Conservation (phyloP, 1,140 invertebrate genomes). For the Gerris buenoi region DNA sequence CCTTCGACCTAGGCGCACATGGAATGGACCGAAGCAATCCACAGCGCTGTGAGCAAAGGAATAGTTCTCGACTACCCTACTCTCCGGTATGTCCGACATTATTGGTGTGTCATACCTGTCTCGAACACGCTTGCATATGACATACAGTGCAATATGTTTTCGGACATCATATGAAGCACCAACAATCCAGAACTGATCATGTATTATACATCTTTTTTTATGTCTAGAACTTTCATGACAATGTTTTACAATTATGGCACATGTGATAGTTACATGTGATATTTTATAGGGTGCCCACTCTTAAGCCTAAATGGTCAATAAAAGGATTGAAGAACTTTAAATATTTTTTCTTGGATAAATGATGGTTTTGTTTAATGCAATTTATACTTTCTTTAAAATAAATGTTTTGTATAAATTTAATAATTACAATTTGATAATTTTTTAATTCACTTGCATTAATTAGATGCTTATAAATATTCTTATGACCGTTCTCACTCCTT, state of each 20-base stretch:
- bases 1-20: not conserved
- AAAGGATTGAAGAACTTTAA: not conserved
- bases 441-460: not conserved
- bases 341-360: not conserved
- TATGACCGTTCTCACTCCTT: not conserved
- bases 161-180: not conserved
- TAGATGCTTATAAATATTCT: not conserved
- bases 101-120: not conserved
- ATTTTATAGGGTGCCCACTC: not conserved
- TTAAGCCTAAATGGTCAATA: not conserved
- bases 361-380: not conserved
- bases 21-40: not conserved
- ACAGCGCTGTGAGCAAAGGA: not conserved
- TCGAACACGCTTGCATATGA: not conserved
- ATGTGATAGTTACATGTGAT: not conserved
- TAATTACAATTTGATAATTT: not conserved
- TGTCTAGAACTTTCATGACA: not conserved
- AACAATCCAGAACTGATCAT: not conserved
- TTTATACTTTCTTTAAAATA: not conserved
- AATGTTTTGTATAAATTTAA: not conserved
- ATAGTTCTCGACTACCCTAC: not conserved
- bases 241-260: not conserved
- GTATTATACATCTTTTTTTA: not conserved
- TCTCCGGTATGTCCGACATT: not conserved
- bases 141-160: not conserved